phyloP scores from a whole-genome alignment of 2,797 vertebrate species.

The Gymnothorax javanicus region DNA sequence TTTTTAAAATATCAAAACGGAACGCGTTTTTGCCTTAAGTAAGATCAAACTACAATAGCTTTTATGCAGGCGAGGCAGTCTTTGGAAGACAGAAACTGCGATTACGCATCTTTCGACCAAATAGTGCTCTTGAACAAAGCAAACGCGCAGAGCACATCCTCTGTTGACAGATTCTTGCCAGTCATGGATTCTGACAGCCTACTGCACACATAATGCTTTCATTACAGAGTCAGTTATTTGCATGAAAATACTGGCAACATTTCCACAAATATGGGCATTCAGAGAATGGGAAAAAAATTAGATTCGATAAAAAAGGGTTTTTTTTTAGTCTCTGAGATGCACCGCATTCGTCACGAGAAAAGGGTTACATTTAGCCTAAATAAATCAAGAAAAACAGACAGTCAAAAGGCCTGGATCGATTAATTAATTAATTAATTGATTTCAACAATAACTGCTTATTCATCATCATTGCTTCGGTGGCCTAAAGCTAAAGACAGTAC shows the following conservation, averaged over 20 bases:
- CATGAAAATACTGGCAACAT: not conserved
- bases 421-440: slow-evolving; percentile 15
- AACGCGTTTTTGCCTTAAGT: slow-evolving; percentile 11
- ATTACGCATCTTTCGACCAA: not conserved
- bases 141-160: not conserved
- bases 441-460: slow-evolving; percentile 18
- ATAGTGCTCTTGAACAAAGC: not conserved
- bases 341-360: not conserved
- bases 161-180: not conserved
- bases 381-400: no score
- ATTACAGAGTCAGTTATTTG: not conserved
- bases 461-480: slow-evolving; percentile 46
- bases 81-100: not conserved
- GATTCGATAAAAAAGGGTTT: not conserved
- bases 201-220: not conserved
- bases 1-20: slow-evolving; percentile 17
- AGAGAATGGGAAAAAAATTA: not conserved
- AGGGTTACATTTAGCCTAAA: not conserved
- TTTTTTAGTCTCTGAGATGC: not conserved
- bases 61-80: not conserved
- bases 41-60: not conserved
- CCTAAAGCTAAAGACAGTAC: slow-evolving; percentile 39
- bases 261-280: not conserved
- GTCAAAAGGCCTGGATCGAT: not conserved
- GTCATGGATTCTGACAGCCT: not conserved